Evolutionary conservation across 2,113 vertebrate genomes (phyloP).

Genomic region (Ochotona curzoniae): DNA sequence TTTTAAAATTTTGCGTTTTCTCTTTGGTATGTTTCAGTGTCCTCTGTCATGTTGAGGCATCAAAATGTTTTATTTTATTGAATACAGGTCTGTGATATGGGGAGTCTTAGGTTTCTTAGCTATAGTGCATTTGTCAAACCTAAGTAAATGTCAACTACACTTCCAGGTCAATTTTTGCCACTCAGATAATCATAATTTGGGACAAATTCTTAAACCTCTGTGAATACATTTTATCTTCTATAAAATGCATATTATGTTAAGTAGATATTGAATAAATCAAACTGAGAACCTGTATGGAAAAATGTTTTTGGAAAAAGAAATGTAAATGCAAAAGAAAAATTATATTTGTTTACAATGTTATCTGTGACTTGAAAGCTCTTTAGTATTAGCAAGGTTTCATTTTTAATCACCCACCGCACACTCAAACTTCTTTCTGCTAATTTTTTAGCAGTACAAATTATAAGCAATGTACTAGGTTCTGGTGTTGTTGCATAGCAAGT

Average conservation of each 20-base stretch:
- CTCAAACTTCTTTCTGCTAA: constrained; percentile 24
- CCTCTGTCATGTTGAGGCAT: neutral
- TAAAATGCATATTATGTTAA: neutral
- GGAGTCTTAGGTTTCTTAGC: neutral
- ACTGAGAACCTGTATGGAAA: neutral
- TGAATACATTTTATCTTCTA: constrained; percentile 10
- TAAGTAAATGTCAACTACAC: neutral
- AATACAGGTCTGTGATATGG: neutral
- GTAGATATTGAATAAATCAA: neutral
- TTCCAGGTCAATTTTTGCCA: neutral
- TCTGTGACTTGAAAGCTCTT: neutral
- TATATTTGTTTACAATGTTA: neutral
- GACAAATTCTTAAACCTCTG: neutral
- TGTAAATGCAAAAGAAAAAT: neutral
- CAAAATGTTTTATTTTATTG: neutral
- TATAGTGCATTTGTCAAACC: neutral
- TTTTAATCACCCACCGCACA: neutral
- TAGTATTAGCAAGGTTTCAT: neutral
- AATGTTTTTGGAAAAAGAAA: neutral
- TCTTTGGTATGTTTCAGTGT: neutral
- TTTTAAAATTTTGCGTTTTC: neutral
- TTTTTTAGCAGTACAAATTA: neutral
- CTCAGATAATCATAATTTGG: neutral
- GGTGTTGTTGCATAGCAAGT: no score
- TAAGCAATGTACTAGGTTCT: neutral